Conservation (phyloP, 2,797 vertebrate genomes). For the Sternarchorhynchus goeldii region DNA sequence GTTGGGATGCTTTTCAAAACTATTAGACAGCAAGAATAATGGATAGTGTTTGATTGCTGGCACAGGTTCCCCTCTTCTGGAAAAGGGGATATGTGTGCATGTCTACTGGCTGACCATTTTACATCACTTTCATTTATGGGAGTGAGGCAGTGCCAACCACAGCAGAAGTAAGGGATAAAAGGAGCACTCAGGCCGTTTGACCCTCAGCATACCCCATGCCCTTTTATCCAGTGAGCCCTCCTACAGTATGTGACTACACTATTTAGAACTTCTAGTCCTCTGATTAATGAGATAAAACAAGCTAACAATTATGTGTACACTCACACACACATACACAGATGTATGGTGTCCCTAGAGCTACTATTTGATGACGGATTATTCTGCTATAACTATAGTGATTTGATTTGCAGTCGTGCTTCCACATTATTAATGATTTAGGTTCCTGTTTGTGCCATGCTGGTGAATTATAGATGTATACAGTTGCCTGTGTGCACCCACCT, state of each 20-base stretch:
- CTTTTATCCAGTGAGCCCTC: constrained; percentile 30
- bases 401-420: constrained; percentile 44
- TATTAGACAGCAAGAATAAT: constrained; percentile 7
- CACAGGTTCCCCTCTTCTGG: background rate
- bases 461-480: constrained; percentile 52
- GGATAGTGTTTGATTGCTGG: background rate
- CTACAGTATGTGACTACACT: constrained; percentile 44
- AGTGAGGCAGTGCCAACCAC: constrained; percentile 9
- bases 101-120: background rate
- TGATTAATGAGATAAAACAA: constrained; percentile 46
- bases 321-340: background rate
- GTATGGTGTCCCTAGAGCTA: background rate
- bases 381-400: background rate
- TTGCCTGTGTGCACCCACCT: constrained; percentile 12
- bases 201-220: background rate
- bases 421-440: constrained; percentile 58
- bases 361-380: too few relatives aligned
- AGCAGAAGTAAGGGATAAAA: constrained; percentile 24
- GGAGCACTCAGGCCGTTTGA: constrained; percentile 41
- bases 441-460: constrained; percentile 40
- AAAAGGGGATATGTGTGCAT: background rate
- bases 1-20: background rate
- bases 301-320: background rate
- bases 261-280: constrained; percentile 41
- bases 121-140: too few relatives aligned